Conservation (phyloP, 2,113 vertebrate genomes). For the Dunckerocampus dactyliophorus region DNA sequence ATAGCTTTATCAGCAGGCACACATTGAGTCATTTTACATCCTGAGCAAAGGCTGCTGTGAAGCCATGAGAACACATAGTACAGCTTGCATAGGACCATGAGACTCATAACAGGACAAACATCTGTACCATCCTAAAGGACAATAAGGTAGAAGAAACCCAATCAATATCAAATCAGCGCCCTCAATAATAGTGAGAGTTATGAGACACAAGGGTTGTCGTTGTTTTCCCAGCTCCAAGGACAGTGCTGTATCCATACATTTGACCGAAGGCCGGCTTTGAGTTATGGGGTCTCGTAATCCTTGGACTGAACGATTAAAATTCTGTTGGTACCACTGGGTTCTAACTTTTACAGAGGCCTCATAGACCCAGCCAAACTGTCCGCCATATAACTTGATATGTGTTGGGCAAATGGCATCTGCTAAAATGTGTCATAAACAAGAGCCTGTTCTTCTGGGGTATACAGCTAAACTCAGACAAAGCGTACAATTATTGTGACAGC, state of each 20-base stretch:
- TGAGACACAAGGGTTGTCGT: constrained; percentile 65
- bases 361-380: not conserved
- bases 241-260: constrained; percentile 35
- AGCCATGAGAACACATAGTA: constrained; percentile 55
- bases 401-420: not conserved
- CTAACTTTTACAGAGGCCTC: constrained; percentile 30
- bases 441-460: not conserved
- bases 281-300: constrained; percentile 70
- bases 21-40: constrained; percentile 54
- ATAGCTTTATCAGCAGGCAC: constrained; percentile 64
- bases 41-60: constrained; percentile 39
- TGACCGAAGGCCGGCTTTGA: constrained; percentile 56
- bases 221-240: constrained; percentile 61
- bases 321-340: constrained; percentile 26
- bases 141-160: constrained; percentile 66
- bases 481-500: not conserved
- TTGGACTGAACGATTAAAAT: constrained; percentile 46
- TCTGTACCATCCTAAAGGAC: constrained; percentile 47
- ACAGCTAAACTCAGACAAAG: not conserved
- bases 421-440: constrained; percentile 1
- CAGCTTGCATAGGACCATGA: constrained; percentile 42
- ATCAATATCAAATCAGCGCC: constrained; percentile 75
- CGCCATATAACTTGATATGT: constrained; percentile 10
- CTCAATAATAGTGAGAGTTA: constrained; percentile 66
- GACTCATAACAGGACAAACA: constrained; percentile 55